Base-by-base conservation (phyloP, 2,797 vertebrate species). In the Euphonia xanthogaster region DNA sequence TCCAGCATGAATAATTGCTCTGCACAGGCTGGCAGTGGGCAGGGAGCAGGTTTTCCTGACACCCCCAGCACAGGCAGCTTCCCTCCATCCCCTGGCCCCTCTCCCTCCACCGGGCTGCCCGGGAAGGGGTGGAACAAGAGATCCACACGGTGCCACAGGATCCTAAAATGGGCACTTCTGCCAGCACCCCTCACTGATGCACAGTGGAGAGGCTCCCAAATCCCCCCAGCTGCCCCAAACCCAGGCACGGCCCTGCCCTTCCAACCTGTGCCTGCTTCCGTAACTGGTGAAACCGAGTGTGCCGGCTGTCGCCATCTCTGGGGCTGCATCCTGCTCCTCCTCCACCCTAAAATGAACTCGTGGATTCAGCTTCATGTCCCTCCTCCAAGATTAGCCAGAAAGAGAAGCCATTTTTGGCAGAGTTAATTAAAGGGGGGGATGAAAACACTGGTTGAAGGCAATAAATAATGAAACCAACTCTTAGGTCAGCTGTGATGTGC, bases 71-170 rank as follows among this genome's bases (percentile, higher is more conserved):
- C 25, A 42, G 30, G 57, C 81, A 58, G 74, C 30, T 37, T 72
- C 23, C 24, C 15, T 57, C n/a, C 22, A 35, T 45, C 44, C 44
- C 12, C 40, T 78, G 89, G 86, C 70, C 63, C 31, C 0, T 0
- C 17, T 71, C 55, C 83, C 77, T 68, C 27, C 0, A 1, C 44
- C 0, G 0, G 40, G 28, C 48, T 12, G 27, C 2, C 21, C 1
- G 27, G 12, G 24, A 28, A 58, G 60, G 60, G 24, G 47, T 7
- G 7, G 42, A 12, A 4, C 4, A 0, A 44, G 77, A 18, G 68
- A 40, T 14, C 3, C 2, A 1, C 0, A 31, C 0, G 0, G 39
- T 15, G 48, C 13, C 20, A 3, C 25, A 0, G 0, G 0, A 10
- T 8, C 62, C 57, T 14, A 4, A 72, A 31, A 27, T 5, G 3